Evolutionary conservation across 1,140 invertebrate genomes (phyloP).

Genomic region (Atopsyche davidsoni): DNA sequence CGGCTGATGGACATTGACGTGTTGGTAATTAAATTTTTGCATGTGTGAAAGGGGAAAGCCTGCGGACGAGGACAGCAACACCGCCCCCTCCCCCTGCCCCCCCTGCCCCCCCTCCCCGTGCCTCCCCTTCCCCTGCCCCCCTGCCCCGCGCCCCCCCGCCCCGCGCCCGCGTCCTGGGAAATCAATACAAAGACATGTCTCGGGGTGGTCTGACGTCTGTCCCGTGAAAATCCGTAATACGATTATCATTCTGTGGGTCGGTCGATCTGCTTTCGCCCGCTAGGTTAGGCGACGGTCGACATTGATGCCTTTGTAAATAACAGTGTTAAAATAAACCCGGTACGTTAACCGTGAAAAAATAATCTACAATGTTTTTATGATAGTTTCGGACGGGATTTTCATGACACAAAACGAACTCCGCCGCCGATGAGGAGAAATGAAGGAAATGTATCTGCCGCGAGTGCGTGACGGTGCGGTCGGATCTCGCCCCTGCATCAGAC

Average conservation of each 20-base stretch:
- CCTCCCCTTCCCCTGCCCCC: no score
- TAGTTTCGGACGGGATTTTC: slow-evolving; percentile 6
- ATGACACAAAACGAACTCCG: background rate
- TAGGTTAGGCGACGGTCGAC: slow-evolving; percentile 1
- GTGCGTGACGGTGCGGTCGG: slow-evolving; percentile 9
- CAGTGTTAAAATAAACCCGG: no score
- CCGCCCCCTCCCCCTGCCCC: no score
- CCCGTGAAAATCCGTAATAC: slow-evolving; percentile 19
- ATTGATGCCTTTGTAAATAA: no score
- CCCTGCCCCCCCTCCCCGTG: slow-evolving; percentile 9
- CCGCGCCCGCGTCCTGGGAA: slow-evolving; percentile 21
- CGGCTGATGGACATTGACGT: no score
- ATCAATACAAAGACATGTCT: slow-evolving; percentile 28
- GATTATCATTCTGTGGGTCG: no score
- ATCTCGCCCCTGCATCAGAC: background rate
- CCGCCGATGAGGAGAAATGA: background rate
- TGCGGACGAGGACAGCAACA: background rate
- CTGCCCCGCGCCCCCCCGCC: no score
- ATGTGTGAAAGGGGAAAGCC: background rate
- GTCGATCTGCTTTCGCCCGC: background rate
- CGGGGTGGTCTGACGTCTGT: slow-evolving; percentile 21
- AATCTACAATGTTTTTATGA: no score
- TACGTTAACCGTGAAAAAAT: no score
- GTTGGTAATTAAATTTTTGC: no score
- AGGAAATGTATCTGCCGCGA: background rate